A percentile compares a stretch with the other conserved stretches of the same genome.
Evolutionary conservation across 2,113 vertebrate species (phyloP).

Genomic region (cattle (Bos taurus)): DNA sequence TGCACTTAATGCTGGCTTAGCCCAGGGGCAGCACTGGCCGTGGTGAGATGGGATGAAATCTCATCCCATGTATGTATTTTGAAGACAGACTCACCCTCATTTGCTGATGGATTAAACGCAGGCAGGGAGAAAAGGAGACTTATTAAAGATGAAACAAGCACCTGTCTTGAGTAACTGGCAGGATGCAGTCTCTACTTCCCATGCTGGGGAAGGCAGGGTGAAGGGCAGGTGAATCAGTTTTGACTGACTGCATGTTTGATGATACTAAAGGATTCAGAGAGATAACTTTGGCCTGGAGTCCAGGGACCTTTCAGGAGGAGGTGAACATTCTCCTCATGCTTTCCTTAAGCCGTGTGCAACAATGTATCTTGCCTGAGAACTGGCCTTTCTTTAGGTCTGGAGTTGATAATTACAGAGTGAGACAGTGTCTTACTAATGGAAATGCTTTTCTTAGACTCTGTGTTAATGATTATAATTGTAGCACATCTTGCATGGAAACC

Average conservation of each 20-base stretch:
- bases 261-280: background rate
- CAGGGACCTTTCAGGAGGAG: background rate
- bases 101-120: background rate
- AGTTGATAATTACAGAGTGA: background rate
- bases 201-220: background rate
- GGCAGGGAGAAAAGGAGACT: background rate
- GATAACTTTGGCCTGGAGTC: background rate
- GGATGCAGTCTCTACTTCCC: background rate
- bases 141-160: background rate
- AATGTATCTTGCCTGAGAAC: background rate
- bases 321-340: background rate
- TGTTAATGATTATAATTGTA: accelerated
- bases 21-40: background rate
- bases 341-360: background rate
- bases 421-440: background rate
- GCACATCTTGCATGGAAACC: background rate
- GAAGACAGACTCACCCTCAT: background rate
- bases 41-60: background rate
- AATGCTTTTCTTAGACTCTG: background rate
- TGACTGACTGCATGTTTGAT: background rate
- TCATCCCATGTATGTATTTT: background rate
- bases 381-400: background rate
- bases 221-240: background rate
- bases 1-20: background rate
- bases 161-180: background rate